Percentiles rank a stretch among this genome's conserved stretches.
Evolutionary conservation across 2,797 vertebrate species (phyloP).

Genomic region (Pangasius krempfi): DNA sequence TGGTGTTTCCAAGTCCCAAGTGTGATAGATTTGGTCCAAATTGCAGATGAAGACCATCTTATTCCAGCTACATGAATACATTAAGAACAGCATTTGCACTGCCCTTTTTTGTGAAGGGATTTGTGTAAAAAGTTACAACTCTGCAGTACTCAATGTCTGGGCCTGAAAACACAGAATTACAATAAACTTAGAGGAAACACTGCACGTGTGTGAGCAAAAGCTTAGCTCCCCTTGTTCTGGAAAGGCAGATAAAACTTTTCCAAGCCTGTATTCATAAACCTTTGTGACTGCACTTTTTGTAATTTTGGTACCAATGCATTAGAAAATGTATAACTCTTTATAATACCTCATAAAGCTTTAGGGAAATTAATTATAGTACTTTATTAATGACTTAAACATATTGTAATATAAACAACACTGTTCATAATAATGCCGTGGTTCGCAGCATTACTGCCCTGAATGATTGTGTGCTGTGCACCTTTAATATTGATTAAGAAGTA

Average conservation of each 20-base stretch:
- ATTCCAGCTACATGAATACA: background rate
- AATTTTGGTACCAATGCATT: background rate
- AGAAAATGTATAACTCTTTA: background rate
- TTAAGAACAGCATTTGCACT: background rate
- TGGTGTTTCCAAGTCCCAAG: slow-evolving; percentile 2
- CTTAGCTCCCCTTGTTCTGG: background rate
- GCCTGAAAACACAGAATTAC: background rate
- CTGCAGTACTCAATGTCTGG: background rate
- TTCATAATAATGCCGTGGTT: slow-evolving; percentile 5
- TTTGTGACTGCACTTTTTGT: slow-evolving; percentile 17
- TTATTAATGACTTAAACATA: slow-evolving; percentile 1
- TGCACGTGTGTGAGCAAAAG: background rate
- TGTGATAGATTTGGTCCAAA: background rate
- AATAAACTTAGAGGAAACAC: background rate
- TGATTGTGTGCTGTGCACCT: background rate
- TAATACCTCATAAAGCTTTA: slow-evolving; percentile 17
- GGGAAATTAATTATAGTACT: background rate
- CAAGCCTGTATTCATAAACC: slow-evolving; percentile 15
- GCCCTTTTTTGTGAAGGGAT: slow-evolving; percentile 5
- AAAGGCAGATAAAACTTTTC: background rate
- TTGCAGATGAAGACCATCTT: slow-evolving; percentile 13
- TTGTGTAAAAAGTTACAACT: slow-evolving; percentile 1
- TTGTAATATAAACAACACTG: background rate
- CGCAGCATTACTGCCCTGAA: background rate
- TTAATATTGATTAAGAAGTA: background rate